Evolutionary conservation across 2,888 invertebrate genomes (phyloP).

Genomic region (Poecilobothrus nobilitatus): DNA sequence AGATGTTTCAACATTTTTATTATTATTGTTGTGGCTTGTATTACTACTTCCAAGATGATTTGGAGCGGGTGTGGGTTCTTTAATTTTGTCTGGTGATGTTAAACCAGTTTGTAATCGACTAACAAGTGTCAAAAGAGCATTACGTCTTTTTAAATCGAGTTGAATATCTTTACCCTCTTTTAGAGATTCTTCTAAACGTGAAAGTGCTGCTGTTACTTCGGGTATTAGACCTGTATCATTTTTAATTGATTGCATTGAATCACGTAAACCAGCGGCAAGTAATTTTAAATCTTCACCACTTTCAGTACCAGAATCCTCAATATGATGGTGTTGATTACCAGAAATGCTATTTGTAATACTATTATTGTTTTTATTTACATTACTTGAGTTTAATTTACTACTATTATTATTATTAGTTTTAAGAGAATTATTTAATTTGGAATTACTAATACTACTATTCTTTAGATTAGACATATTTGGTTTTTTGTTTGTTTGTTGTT

Average conservation of each 20-base stretch:
- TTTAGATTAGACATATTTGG: conserved; percentile 24
- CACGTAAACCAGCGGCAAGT: conserved; percentile 46
- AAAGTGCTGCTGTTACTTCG: conserved; percentile 70
- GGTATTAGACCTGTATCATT: conserved; percentile 56
- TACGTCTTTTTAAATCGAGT: conserved; percentile 47
- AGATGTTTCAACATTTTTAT: conserved; percentile 28
- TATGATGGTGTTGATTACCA: conserved; percentile 33
- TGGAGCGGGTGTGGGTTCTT: conserved; percentile 26
- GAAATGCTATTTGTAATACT: conserved; percentile 14
- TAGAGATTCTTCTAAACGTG: conserved; percentile 64
- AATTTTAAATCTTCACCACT: conserved; percentile 60
- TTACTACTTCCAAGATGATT: conserved; percentile 15
- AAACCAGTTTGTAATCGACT: conserved; percentile 58
- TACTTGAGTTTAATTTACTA: neutral
- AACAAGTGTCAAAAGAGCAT: conserved; percentile 59
- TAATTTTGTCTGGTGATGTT: conserved; percentile 36
- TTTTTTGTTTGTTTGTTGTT: conserved; percentile 25
- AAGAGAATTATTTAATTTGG: conserved; percentile 34
- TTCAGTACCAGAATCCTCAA: conserved; percentile 59
- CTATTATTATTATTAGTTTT: conserved; percentile 19
- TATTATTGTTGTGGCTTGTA: neutral
- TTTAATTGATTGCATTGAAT: conserved; percentile 45
- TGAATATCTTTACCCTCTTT: conserved; percentile 48
- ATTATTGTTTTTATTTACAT: conserved; percentile 7
- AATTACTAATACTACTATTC: conserved; percentile 28